A percentile compares a stretch with the other conserved stretches of the same genome.
Conservation (phyloP, 1,140 invertebrate genomes). For the Hesperophylax magnus region DNA sequence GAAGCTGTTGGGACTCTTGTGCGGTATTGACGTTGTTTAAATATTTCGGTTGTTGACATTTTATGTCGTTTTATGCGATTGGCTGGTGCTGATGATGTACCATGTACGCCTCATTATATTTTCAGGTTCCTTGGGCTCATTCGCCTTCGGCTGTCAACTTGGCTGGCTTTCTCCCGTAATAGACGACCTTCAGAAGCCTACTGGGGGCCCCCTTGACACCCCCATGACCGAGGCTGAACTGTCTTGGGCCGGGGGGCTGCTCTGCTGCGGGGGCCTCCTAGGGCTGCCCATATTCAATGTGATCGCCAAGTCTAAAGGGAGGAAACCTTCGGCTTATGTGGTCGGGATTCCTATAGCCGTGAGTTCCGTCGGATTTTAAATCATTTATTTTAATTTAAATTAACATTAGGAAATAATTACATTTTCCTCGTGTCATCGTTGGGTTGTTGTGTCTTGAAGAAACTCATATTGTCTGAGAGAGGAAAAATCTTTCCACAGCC, state of each 20-base stretch:
- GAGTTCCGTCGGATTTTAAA: not conserved
- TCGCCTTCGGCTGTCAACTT: slow-evolving; percentile 61
- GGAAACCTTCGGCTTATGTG: slow-evolving; percentile 49
- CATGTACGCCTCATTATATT: not conserved
- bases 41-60: no score
- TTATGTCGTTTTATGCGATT: no score
- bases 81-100: no score
- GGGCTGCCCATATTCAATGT: slow-evolving; percentile 48
- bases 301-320: slow-evolving; percentile 39
- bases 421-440: no score
- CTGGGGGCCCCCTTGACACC: not conserved
- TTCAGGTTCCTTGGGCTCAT: slow-evolving; percentile 61
- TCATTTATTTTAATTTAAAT: no score
- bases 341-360: slow-evolving; percentile 46
- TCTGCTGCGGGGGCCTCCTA: slow-evolving; percentile 40
- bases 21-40: no score
- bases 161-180: slow-evolving; percentile 64
- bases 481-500: no score
- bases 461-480: no score
- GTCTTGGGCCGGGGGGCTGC: slow-evolving; percentile 46
- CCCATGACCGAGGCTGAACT: slow-evolving; percentile 40
- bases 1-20: no score
- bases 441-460: no score
- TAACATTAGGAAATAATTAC: no score
- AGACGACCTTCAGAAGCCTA: slow-evolving; percentile 57